These are phyloP conservation scores for Platypus cylindrus DNA, from an alignment of 2,888 invertebrate species.

Conservation along the genomic window DNA sequence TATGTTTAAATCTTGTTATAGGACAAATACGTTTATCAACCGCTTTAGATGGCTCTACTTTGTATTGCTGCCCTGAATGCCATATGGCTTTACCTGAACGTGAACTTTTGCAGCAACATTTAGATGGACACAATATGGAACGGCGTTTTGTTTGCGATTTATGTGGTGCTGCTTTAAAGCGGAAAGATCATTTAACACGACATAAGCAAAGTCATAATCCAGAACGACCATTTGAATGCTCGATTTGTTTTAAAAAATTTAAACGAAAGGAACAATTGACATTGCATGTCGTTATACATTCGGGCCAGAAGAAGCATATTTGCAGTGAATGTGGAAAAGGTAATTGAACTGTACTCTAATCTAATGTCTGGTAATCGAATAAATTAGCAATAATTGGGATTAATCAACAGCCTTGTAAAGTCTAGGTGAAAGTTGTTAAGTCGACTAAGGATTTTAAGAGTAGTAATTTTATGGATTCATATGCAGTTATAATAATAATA, in stretches of 20 bases:
- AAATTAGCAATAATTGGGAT: no score
- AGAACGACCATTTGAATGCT: conserved; percentile 77
- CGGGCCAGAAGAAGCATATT: conserved; percentile 75
- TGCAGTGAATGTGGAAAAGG: conserved; percentile 80
- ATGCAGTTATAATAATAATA: no score
- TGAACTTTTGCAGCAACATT: conserved; percentile 69
- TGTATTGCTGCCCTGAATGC: conserved; percentile 80
- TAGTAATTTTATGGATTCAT: no score
- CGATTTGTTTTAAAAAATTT: conserved; percentile 69
- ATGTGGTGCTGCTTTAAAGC: conserved; percentile 75
- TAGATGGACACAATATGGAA: conserved; percentile 77
- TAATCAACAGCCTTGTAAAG: no score
- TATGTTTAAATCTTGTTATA: no score
- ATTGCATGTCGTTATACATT: conserved; percentile 79
- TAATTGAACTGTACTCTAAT: no score
- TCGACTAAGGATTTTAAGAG: no score
- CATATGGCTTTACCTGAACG: conserved; percentile 84
- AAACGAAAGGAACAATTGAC: conserved; percentile 83
- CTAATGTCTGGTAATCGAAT: no score
- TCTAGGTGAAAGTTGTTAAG: no score
- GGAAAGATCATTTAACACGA: conserved; percentile 75
- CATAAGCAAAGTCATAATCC: conserved; percentile 84
- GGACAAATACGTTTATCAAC: conserved; percentile 65
- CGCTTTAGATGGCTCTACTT: conserved; percentile 68
- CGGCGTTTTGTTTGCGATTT: conserved; percentile 78